Evolutionary conservation across 2,888 invertebrate species (phyloP).

Genomic region (Clanis bilineata): DNA sequence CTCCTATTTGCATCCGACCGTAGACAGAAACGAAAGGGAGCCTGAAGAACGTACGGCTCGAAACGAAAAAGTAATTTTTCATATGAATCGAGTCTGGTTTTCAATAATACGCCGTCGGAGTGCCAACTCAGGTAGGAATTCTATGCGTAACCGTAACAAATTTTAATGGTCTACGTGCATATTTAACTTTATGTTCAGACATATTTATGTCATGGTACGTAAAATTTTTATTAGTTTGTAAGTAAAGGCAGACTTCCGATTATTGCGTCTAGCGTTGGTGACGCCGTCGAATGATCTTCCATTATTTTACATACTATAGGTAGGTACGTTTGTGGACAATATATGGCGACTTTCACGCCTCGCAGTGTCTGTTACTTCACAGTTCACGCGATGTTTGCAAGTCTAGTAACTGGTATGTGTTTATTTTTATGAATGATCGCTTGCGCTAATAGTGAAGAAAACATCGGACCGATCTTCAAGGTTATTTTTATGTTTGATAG

Average conservation of each 20-base stretch:
- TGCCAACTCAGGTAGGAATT: conserved; percentile 34
- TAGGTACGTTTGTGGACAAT: too few relatives aligned
- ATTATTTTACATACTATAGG: too few relatives aligned
- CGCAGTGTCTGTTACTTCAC: too few relatives aligned
- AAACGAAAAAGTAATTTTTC: conserved; percentile 68
- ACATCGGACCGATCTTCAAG: too few relatives aligned
- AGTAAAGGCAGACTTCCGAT: neutral
- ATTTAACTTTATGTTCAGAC: neutral
- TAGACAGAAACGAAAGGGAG: conserved; percentile 46
- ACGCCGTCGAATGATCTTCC: too few relatives aligned
- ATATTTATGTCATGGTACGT: neutral
- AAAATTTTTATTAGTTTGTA: neutral
- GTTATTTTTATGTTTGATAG: too few relatives aligned
- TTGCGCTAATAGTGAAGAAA: too few relatives aligned
- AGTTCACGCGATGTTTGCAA: too few relatives aligned
- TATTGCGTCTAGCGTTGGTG: too few relatives aligned
- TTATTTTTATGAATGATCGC: too few relatives aligned
- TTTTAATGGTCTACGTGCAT: conserved; percentile 34
- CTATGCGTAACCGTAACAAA: conserved; percentile 29
- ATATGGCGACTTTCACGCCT: too few relatives aligned
- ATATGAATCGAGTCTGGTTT: conserved; percentile 59
- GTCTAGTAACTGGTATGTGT: too few relatives aligned
- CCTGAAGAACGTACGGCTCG: conserved; percentile 48
- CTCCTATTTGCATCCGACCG: conserved; percentile 71
- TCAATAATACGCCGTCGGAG: conserved; percentile 55